Base-by-base conservation (phyloP, 2,888 invertebrate genomes). In the Aleiodes leptofemur region DNA sequence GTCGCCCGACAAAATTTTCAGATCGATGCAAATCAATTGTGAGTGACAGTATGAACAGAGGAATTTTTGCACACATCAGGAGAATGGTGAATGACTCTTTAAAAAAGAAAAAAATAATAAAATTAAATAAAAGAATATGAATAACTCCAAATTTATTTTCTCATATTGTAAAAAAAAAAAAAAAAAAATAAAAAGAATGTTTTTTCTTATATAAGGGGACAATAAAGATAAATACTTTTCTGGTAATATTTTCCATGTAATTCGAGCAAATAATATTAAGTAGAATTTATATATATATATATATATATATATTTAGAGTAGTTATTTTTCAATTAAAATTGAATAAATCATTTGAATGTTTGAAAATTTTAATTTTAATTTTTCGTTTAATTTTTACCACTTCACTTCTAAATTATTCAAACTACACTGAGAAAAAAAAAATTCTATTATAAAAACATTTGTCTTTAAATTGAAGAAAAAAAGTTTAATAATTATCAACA, bases 1-100 rank as follows among this genome's bases (percentile, higher is more conserved):
- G 83, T 89, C 61, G 86, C 87, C 66, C 84, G 87, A 76, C 89
- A 89, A 85, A 82, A 83, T 79, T 89, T 89, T 76, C 86, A 88
- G 80, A 83, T 84, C 66, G 88, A 87, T 43, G 29, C 75, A 31
- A 82, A 79, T 61, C 56, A 74, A 48, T 43, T 70, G 64, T 74
- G 70, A 74, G 68, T 14, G 34, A 72, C 66, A 57, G 23, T 51
- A 31, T 16, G 23, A 72, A 69, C 34, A 69, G 43, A 43, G 43
- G 43, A 43, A 43, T 43, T 43, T 43, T 43, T 43, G 8, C 43
- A 7, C 43, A 43, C 43, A 43, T 43, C 43, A 43, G 43, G 43
- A 43, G 43, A n/a, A 64, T n/a, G 14, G 1, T 64, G 4, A 43
- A 14, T 64, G 16, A 59, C 16, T 34, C 34, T 43, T 14, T 64